phyloP scores from a whole-genome alignment of 2,888 invertebrate genomes.

The Spodoptera littoralis region DNA sequence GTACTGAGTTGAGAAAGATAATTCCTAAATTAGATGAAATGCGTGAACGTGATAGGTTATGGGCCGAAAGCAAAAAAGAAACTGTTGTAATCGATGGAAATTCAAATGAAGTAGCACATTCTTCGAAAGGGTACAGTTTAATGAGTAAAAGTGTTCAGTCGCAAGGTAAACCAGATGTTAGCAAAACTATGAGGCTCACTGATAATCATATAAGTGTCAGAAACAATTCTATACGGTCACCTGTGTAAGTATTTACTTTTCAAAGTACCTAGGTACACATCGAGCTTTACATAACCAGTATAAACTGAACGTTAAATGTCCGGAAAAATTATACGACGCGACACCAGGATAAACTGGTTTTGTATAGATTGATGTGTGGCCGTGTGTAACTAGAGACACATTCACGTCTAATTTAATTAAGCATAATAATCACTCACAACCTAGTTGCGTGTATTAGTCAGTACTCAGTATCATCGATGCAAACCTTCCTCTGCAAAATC shows the following conservation, averaged over 20 bases:
- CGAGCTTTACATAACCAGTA: too few relatives aligned
- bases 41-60: conserved; percentile 80
- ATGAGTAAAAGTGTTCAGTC: conserved; percentile 42
- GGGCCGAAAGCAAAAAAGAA: conserved; percentile 73
- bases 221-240: conserved; percentile 54
- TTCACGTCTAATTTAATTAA: background rate
- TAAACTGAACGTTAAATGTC: too few relatives aligned
- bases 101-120: conserved; percentile 77
- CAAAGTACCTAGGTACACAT: background rate
- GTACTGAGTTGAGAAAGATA: conserved; percentile 83
- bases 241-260: conserved; percentile 61
- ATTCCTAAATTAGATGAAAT: conserved; percentile 86
- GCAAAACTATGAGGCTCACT: conserved; percentile 48
- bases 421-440: background rate
- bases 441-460: background rate
- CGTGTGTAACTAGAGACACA: too few relatives aligned
- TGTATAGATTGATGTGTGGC: too few relatives aligned
- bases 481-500: conserved; percentile 31
- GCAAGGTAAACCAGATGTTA: conserved; percentile 54
- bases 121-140: conserved; percentile 58
- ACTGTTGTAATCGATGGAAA: conserved; percentile 74
- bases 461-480: conserved; percentile 17
- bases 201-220: conserved; percentile 50
- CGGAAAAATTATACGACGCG: too few relatives aligned
- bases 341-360: too few relatives aligned